These are phyloP conservation scores for Sylvilagus bachmani DNA, from an alignment of 2,113 vertebrate species.

Conservation along the genomic window DNA sequence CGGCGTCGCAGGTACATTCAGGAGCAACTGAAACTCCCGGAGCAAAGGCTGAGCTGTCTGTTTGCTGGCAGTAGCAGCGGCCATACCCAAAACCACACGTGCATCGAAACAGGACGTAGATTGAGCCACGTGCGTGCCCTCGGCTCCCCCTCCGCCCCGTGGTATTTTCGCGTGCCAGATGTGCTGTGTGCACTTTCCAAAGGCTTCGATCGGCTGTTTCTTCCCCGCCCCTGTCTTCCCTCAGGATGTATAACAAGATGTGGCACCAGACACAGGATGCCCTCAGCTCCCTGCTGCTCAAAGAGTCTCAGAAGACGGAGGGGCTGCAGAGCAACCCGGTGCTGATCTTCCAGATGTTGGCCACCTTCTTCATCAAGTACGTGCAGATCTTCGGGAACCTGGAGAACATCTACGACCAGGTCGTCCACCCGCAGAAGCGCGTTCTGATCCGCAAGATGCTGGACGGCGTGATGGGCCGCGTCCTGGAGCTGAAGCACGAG, in stretches of 20 bases:
- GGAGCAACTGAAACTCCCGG: not conserved
- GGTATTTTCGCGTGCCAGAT: not conserved
- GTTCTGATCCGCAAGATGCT: slow-evolving; percentile 85
- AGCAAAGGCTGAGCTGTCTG: not conserved
- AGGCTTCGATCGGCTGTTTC: not conserved
- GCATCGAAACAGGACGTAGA: not conserved
- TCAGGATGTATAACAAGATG: slow-evolving; percentile 89
- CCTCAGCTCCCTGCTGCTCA: slow-evolving; percentile 87
- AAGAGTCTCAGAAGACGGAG: slow-evolving; percentile 84
- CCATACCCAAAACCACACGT: not conserved
- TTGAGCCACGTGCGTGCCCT: fast-evolving
- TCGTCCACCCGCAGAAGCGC: slow-evolving; percentile 90
- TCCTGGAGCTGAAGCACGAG: slow-evolving; percentile 93
- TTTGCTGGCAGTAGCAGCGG: not conserved
- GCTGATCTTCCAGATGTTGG: slow-evolving; percentile 86
- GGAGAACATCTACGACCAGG: slow-evolving; percentile 87
- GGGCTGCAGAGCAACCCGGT: slow-evolving; percentile 81
- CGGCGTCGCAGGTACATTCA: not conserved
- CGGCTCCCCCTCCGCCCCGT: not conserved
- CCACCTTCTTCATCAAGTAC: slow-evolving; percentile 91
- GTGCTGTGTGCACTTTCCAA: fast-evolving
- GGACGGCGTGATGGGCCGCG: slow-evolving; percentile 91
- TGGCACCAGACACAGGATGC: slow-evolving; percentile 90
- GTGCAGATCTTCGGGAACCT: slow-evolving; percentile 89
- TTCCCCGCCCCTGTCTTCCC: slow-evolving; percentile 61